These are phyloP conservation scores for Temnothorax rugatulus DNA, from an alignment of 2,888 invertebrate species.

Conservation along the genomic window DNA sequence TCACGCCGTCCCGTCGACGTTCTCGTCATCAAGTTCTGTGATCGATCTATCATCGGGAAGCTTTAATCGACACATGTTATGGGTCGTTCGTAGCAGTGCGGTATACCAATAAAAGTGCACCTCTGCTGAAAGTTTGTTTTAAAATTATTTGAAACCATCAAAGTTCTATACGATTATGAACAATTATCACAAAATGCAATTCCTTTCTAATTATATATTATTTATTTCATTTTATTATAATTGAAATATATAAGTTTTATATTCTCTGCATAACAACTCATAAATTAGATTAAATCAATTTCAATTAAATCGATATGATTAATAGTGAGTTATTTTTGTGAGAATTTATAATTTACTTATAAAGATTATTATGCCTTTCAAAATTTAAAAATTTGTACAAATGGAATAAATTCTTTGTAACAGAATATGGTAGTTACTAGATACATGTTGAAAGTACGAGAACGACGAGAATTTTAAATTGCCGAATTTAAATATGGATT, in stretches of 20 bases:
- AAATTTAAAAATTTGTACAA: neutral
- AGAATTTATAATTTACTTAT: constrained; percentile 1
- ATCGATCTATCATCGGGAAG: constrained; percentile 65
- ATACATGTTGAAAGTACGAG: neutral
- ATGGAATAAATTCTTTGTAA: neutral
- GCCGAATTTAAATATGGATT: neutral
- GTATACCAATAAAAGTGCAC: constrained; percentile 16
- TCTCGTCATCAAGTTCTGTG: constrained; percentile 61
- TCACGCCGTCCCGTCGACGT: constrained; percentile 45
- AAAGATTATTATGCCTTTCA: neutral
- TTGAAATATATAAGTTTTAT: neutral
- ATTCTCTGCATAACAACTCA: neutral
- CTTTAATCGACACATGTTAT: constrained; percentile 42
- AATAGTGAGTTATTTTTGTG: neutral
- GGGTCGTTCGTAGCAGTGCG: constrained; percentile 15
- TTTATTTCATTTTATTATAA: neutral
- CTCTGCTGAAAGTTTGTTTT: neutral
- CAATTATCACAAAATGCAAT: neutral
- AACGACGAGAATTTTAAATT: neutral
- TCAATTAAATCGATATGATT: neutral
- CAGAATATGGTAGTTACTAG: neutral
- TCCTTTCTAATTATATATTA: neutral
- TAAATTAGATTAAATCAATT: neutral
- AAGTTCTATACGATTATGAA: neutral
- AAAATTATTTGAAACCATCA: neutral